Conservation (phyloP, 2,113 vertebrate species). For the Sebastes fasciatus region DNA sequence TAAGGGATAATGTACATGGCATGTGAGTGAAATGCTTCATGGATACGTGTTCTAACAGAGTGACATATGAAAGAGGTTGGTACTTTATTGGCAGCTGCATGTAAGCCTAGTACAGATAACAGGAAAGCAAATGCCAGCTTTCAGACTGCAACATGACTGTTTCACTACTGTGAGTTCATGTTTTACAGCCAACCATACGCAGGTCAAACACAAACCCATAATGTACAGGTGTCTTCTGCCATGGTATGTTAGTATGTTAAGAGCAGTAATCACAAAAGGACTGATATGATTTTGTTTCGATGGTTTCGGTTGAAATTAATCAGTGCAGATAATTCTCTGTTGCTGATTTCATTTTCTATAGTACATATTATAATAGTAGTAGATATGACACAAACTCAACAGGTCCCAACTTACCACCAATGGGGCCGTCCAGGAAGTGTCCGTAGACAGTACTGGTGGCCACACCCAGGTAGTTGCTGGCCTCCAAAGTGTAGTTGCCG, state of each 20-base stretch:
- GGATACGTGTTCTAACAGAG: background rate
- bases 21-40: background rate
- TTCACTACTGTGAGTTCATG: background rate
- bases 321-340: background rate
- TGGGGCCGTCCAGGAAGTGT: slow-evolving; percentile 90
- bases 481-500: slow-evolving; percentile 95
- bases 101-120: background rate
- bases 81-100: background rate
- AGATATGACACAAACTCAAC: background rate
- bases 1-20: too few relatives aligned
- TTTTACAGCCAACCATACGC: background rate
- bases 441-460: slow-evolving; percentile 90
- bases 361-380: background rate
- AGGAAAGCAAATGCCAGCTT: background rate
- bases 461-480: slow-evolving; percentile 90
- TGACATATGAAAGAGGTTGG: background rate
- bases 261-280: background rate
- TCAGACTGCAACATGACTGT: background rate
- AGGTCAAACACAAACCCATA: background rate
- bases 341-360: background rate
- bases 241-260: background rate
- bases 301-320: background rate
- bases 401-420: slow-evolving; percentile 52
- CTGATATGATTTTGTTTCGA: background rate
- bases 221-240: too few relatives aligned